Conservation (phyloP, 1,140 invertebrate genomes). For the Schlechtendalia chinensis region DNA sequence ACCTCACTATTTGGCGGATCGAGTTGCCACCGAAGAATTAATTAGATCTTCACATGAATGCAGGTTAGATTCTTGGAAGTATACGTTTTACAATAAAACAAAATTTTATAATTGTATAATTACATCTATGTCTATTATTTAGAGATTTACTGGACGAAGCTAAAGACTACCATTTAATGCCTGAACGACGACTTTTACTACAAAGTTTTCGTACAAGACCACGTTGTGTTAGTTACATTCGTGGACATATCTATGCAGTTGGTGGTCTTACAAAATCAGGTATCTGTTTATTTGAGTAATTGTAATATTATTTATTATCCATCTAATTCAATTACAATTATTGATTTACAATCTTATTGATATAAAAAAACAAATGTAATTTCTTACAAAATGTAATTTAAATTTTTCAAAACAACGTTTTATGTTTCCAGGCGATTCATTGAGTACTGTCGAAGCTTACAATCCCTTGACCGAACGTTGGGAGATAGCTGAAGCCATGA, state of each 20-base stretch:
- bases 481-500: slow-evolving; percentile 81
- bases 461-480: slow-evolving; percentile 73
- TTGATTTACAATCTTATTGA: background rate
- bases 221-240: slow-evolving; percentile 70
- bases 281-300: slow-evolving; percentile 53
- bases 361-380: background rate
- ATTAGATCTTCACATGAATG: slow-evolving; percentile 74
- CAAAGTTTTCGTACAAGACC: slow-evolving; percentile 76
- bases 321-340: background rate
- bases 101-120: no score
- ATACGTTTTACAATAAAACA: no score
- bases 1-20: slow-evolving; percentile 79
- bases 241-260: slow-evolving; percentile 84
- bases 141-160: slow-evolving; percentile 81
- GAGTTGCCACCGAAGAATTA: slow-evolving; percentile 78
- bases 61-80: slow-evolving; percentile 58
- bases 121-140: slow-evolving; percentile 40
- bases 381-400: no score
- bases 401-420: background rate
- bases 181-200: slow-evolving; percentile 72
- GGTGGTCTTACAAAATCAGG: slow-evolving; percentile 81
- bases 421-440: slow-evolving; percentile 67
- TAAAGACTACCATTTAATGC: slow-evolving; percentile 80
- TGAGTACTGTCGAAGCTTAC: slow-evolving; percentile 84
- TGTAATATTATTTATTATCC: background rate